Evolutionary conservation across 2,113 vertebrate genomes (phyloP), one percentile per base, ranked within the genome.

Genomic region (Uropsilus gracilis): DNA sequence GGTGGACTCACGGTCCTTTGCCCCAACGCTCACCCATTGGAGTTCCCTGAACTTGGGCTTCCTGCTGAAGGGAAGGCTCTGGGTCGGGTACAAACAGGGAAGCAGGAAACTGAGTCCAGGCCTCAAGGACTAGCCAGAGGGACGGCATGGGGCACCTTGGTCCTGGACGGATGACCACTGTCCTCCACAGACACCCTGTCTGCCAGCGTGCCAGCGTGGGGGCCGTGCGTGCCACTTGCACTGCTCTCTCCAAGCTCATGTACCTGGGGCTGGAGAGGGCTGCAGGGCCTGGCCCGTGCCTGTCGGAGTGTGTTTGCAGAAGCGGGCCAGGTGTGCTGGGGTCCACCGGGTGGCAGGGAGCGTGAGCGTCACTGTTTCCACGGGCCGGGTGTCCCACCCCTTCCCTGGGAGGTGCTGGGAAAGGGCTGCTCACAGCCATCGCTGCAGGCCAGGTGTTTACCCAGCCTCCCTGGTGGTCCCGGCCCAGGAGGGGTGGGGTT

Each of bases 291-390:
- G 59, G 34, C 18, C 39, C 10, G 1, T 30, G 89, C 84, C 84
- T 75, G 55, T 85, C 85, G 69, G 95, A 88, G 73, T 83, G 90
- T 42, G 55, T 7, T 42, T 32, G 3, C 72, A 59, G 89, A 90
- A 91, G 22, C 81, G 75, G 92, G 66, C 90, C 87, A 93, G 95
- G 96, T 94, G 95, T 90, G 90, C 84, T 28, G 32, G 66, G 89
- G 87, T 89, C 81, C n/a, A n/a, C n/a, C 2, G 22, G 80, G 80
- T 76, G 92, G 83, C 30, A 1, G 86, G 73, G 63, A 87, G 32
- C 39, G 30, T 84, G 85, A 94, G 44, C 53, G 39, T 97, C 97
- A 97, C 86, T 94, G 46, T 97, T 97, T 96, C 96, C 97, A 95
- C 0, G 77, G 68, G 85, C 69, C 91, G 72, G 77, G 73, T 78